Evolutionary conservation across 2,797 vertebrate species (phyloP).

Genomic region (Lutjanus campechanus): DNA sequence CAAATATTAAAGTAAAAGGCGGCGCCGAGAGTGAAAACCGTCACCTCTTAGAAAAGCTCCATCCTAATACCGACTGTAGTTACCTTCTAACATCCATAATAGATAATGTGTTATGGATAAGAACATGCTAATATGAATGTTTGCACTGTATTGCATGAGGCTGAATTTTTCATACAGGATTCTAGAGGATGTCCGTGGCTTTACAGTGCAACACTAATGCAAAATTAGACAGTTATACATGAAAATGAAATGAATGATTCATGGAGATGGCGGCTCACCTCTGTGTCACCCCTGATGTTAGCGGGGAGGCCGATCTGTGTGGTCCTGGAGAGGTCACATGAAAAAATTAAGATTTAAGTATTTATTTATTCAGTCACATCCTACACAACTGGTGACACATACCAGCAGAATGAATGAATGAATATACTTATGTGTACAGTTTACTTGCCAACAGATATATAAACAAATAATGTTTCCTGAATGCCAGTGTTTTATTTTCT

Average conservation of each 20-base stretch:
- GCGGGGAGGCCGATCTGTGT: conserved; percentile 21
- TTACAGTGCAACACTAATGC: conserved; percentile 52
- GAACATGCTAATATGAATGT: conserved; percentile 48
- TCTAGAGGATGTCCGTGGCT: conserved; percentile 20
- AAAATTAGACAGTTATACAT: conserved; percentile 66
- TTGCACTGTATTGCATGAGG: conserved; percentile 16
- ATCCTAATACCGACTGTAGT: conserved; percentile 38
- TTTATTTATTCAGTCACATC: not conserved
- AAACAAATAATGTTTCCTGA: not conserved
- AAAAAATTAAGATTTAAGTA: not conserved
- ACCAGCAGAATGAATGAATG: no score
- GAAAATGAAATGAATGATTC: conserved; percentile 71
- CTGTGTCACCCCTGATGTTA: conserved; percentile 63
- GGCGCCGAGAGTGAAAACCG: conserved; percentile 47
- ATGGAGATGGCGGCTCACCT: conserved; percentile 69
- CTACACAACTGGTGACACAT: not conserved
- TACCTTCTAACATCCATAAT: conserved; percentile 58
- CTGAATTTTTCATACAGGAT: conserved; percentile 62
- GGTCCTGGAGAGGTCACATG: conserved; percentile 33
- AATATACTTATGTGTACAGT: not conserved
- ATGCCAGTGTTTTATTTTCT: not conserved
- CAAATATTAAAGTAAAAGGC: conserved; percentile 73
- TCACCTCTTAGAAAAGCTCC: conserved; percentile 39
- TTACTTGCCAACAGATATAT: not conserved
- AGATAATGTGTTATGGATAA: conserved; percentile 60